phyloP scores from a whole-genome alignment of 2,797 vertebrate species.

The Knipowitschia caucasica region DNA sequence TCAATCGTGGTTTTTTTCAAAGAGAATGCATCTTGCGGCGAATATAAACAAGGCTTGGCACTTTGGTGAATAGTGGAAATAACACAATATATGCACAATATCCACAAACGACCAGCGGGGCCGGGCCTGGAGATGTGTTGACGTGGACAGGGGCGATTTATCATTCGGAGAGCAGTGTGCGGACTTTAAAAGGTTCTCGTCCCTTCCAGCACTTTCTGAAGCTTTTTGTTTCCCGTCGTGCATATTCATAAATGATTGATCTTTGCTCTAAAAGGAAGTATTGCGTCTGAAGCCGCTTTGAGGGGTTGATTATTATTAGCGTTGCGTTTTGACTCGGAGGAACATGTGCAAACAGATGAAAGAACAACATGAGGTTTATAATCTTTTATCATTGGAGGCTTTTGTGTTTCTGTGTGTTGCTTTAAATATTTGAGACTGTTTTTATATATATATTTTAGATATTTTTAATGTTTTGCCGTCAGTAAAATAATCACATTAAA shows the following conservation, averaged over 20 bases:
- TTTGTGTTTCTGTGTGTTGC: too few relatives aligned
- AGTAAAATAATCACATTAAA: too few relatives aligned
- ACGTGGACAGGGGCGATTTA: slow-evolving; percentile 18
- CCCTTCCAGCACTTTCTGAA: slow-evolving; percentile 2
- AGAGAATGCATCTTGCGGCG: slow-evolving; percentile 36
- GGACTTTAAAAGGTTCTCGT: slow-evolving; percentile 17
- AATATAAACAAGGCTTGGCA: slow-evolving; percentile 29
- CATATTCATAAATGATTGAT: slow-evolving; percentile 16
- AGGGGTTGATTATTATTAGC: slow-evolving; percentile 13
- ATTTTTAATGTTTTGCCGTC: too few relatives aligned
- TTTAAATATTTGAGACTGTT: too few relatives aligned
- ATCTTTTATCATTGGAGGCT: too few relatives aligned
- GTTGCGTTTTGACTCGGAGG: neutral
- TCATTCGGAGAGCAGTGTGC: slow-evolving; percentile 7
- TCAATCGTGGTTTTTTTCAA: slow-evolving; percentile 44
- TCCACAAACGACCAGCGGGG: slow-evolving; percentile 29
- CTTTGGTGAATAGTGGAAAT: slow-evolving; percentile 8
- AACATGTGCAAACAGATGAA: neutral
- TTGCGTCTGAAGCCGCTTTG: neutral
- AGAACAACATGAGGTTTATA: too few relatives aligned
- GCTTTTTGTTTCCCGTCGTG: slow-evolving; percentile 2
- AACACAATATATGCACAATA: slow-evolving; percentile 19
- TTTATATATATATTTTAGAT: too few relatives aligned
- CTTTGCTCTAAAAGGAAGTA: slow-evolving; percentile 4
- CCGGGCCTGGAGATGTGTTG: slow-evolving; percentile 17